These are phyloP conservation scores for Tachycineta bicolor DNA, from an alignment of 2,113 vertebrate genomes.

Conservation along the genomic window DNA sequence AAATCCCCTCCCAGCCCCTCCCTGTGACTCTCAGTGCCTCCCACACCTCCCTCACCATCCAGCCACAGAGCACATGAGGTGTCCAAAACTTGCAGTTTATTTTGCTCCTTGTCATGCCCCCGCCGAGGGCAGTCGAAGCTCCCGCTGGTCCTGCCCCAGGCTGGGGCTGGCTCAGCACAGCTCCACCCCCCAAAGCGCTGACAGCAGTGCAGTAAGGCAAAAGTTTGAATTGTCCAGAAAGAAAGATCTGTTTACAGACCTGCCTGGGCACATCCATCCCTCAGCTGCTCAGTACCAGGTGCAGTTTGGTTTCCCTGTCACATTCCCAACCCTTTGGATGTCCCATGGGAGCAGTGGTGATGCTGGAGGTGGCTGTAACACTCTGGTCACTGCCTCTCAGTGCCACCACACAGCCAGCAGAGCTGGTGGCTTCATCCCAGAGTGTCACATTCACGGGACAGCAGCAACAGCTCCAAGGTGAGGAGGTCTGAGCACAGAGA, in stretches of 20 bases:
- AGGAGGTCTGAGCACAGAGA: not conserved
- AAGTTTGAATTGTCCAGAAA: not conserved
- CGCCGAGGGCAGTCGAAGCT: not conserved
- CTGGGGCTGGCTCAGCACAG: accelerated
- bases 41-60: not conserved
- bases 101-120: not conserved
- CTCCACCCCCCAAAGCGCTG: not conserved
- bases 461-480: not conserved
- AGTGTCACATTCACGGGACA: not conserved
- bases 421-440: accelerated
- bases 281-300: not conserved
- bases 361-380: accelerated
- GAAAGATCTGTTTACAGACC: not conserved
- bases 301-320: not conserved
- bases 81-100: constrained; percentile 18
- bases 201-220: constrained; percentile 51
- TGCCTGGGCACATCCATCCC: not conserved
- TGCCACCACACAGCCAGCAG: not conserved
- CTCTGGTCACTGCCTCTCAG: accelerated
- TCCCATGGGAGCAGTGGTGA: not conserved
- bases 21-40: accelerated
- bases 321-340: not conserved
- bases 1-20: accelerated
- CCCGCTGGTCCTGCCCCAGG: accelerated
- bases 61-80: not conserved